Evolutionary conservation across 2,888 invertebrate genomes (phyloP), one percentile per base, ranked within the genome.

Genomic region (Teleogryllus oceanicus): DNA sequence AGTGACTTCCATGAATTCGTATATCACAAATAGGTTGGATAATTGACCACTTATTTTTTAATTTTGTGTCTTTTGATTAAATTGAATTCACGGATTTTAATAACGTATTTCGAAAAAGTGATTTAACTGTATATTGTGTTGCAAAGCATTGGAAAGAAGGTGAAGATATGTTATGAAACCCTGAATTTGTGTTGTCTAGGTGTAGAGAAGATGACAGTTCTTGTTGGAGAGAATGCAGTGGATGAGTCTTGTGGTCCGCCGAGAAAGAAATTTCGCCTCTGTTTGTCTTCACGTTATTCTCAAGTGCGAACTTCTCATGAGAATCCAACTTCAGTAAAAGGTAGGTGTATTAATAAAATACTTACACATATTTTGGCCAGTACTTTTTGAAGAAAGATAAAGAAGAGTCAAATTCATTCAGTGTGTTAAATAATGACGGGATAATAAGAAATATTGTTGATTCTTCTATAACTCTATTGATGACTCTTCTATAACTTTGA

Each of bases 131-230:
- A 5, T 37, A 37, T 37, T 37, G 37, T 79, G 12, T 62, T 37
- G n/a, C 24, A 74, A 75, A 74, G n/a, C 24, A 49, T 74, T 37
- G 10, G 11, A 12, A 13, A 24, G 49, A 24, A 37, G 24, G n/a
- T 21, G 5, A 16, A 37, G 8, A 24, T 3, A 62, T 62, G 62
- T n/a, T 62, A n/a, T 62, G n/a, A 62, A 62, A 18, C n/a, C 13
- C 62, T 62, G 62, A 37, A 37, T 5, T 37, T 37, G 37, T 37
- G 37, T 37, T 62, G 13, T 81, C 76, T 82, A 88, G 88, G 87
- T 87, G 86, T 85, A 84, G 85, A 85, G 87, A 89, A 89, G 87
- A 89, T 89, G 89, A 88, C 89, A 86, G 88, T 88, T 85, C 86
- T 88, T 87, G 87, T 87, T 85, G 87, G 87, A 86, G 87, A 87